These are phyloP conservation scores for Parazoanthus darwini DNA, from an alignment of 92 coral and sea anemone genomes.

Conservation along the genomic window DNA sequence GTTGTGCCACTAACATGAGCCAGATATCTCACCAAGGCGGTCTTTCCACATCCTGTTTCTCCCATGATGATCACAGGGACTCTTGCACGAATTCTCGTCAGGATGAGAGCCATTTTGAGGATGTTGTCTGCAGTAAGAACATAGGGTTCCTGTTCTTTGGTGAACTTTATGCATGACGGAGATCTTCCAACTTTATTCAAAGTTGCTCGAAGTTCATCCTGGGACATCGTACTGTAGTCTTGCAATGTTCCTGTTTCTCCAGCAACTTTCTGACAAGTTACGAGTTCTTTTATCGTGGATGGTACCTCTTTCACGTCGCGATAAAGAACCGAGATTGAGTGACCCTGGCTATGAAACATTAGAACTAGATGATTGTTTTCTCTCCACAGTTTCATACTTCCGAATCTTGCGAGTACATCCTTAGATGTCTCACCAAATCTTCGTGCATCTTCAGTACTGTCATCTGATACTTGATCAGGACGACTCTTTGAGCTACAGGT, in stretches of 20 bases:
- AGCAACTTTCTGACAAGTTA: constrained; percentile 4
- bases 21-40: constrained; percentile 35
- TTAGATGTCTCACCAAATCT: neutral
- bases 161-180: neutral
- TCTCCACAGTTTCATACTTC: constrained; percentile 11
- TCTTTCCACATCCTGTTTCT: constrained; percentile 51
- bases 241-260: neutral
- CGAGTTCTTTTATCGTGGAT: constrained; percentile 9
- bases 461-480: neutral
- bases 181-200: constrained; percentile 19
- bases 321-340: constrained; percentile 19
- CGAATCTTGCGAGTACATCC: neutral
- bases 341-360: constrained; percentile 17
- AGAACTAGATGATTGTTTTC: constrained; percentile 18
- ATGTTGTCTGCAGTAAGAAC: constrained; percentile 49
- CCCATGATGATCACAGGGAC: constrained; percentile 43
- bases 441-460: neutral
- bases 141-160: constrained; percentile 3
- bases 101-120: constrained; percentile 40
- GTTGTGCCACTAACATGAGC: constrained; percentile 25
- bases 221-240: constrained; percentile 27
- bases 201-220: constrained; percentile 27
- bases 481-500: neutral
- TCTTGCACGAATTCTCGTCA: constrained; percentile 30
- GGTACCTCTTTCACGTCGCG: constrained; percentile 12